phyloP scores from a whole-genome alignment of 1,140 invertebrate species.

The Dolichoris vasculosae region DNA sequence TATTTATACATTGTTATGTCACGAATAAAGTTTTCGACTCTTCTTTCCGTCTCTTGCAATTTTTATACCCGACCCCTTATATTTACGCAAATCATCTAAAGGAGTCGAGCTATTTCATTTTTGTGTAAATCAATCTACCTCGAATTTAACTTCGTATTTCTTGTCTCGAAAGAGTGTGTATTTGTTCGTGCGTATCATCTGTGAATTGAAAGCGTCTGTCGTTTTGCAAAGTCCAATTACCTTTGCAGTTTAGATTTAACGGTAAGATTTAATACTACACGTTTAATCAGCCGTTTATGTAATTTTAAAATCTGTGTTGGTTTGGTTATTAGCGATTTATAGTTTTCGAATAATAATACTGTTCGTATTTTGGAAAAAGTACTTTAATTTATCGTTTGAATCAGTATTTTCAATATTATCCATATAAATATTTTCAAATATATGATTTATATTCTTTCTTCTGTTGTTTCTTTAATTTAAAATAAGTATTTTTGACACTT shows the following conservation, averaged over 20 bases:
- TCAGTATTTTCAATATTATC: too few species aligned
- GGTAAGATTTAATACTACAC: not conserved
- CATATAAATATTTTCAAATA: too few species aligned
- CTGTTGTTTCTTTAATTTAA: too few species aligned
- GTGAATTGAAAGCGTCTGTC: not conserved
- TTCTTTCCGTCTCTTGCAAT: not conserved
- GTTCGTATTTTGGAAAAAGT: too few species aligned
- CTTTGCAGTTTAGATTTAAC: not conserved
- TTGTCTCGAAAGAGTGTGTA: not conserved
- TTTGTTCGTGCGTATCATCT: not conserved
- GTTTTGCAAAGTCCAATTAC: not conserved
- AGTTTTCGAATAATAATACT: not conserved
- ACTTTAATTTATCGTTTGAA: too few species aligned
- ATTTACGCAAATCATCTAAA: slow-evolving; percentile 40
- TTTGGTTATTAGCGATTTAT: not conserved
- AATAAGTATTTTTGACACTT: too few species aligned
- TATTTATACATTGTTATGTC: slow-evolving; percentile 8
- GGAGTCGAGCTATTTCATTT: not conserved
- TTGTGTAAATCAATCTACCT: slow-evolving; percentile 16
- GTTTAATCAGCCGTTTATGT: not conserved
- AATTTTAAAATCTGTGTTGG: not conserved
- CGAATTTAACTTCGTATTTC: not conserved
- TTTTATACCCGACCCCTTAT: not conserved
- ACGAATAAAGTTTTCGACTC: slow-evolving; percentile 10
- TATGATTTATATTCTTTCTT: too few species aligned